Conservation (phyloP, 2,113 vertebrate genomes). For the Atherinomorus stipes region DNA sequence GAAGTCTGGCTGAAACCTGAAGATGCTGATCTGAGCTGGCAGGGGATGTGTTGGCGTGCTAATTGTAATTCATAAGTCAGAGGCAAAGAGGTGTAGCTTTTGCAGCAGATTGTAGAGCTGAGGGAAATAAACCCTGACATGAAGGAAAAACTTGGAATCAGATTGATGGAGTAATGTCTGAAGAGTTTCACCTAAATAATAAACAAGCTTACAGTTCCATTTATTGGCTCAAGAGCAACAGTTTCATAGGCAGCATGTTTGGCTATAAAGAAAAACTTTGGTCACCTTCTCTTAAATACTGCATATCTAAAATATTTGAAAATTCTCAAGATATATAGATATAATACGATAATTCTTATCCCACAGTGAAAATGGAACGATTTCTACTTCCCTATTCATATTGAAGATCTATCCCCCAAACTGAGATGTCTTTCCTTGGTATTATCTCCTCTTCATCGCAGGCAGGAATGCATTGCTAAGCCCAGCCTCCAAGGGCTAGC, state of each 20-base stretch:
- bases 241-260: constrained; percentile 1
- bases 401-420: constrained; percentile 62
- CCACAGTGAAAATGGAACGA: constrained; percentile 45
- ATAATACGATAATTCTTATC: constrained; percentile 8
- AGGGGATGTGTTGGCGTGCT: constrained; percentile 49
- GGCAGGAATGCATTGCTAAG: constrained; percentile 62
- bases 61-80: constrained; percentile 67
- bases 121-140: constrained; percentile 21
- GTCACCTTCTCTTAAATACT: not conserved
- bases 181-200: constrained; percentile 15
- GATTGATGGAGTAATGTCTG: constrained; percentile 12
- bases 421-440: constrained; percentile 50
- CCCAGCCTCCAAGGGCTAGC: constrained; percentile 60
- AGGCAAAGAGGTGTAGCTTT: constrained; percentile 49
- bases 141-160: constrained; percentile 15
- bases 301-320: constrained; percentile 1
- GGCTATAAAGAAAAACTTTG: not conserved
- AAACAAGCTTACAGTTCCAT: constrained; percentile 25
- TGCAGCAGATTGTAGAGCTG: constrained; percentile 26
- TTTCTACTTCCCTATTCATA: constrained; percentile 57
- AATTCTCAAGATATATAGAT: constrained; percentile 23
- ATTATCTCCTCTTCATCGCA: constrained; percentile 67
- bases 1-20: constrained; percentile 43
- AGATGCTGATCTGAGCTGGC: constrained; percentile 53
- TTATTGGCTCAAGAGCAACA: constrained; percentile 1